These are phyloP conservation scores for Punctoribates punctum DNA, from an alignment of 2,888 invertebrate genomes.

Conservation along the genomic window DNA sequence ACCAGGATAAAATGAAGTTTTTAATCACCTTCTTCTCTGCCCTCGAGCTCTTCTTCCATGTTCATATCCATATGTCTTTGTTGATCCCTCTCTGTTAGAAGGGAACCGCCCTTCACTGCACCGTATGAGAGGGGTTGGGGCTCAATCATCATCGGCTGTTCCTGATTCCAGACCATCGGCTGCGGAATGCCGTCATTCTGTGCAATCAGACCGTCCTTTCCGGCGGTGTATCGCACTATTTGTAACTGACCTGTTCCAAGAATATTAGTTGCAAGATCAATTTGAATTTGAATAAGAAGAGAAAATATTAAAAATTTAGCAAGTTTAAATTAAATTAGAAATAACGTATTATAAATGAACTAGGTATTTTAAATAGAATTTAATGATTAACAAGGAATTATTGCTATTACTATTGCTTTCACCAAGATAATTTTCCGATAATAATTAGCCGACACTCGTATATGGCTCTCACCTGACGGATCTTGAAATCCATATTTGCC, in stretches of 20 bases:
- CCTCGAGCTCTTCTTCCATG: neutral
- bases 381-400: too few species aligned
- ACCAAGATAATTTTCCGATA: too few species aligned
- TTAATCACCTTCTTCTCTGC: conserved; percentile 26
- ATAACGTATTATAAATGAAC: neutral
- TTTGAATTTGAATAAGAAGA: too few species aligned
- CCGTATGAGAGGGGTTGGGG: conserved; percentile 6
- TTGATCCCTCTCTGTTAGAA: neutral
- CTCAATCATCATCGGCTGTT: neutral
- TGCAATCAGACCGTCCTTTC: conserved; percentile 47
- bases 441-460: too few species aligned
- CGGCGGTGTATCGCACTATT: conserved; percentile 48
- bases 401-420: too few species aligned
- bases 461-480: conserved; percentile 31
- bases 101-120: neutral
- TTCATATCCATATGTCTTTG: conserved; percentile 12
- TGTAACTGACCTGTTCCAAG: conserved; percentile 40
- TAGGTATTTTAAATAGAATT: neutral
- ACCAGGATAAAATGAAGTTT: too few species aligned
- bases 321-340: too few species aligned
- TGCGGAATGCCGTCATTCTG: conserved; percentile 42
- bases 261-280: neutral
- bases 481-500: conserved; percentile 48
- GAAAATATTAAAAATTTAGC: too few species aligned
- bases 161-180: neutral